phyloP scores from a whole-genome alignment of 2,797 vertebrate species.

The Enteromius trimaculatus region DNA sequence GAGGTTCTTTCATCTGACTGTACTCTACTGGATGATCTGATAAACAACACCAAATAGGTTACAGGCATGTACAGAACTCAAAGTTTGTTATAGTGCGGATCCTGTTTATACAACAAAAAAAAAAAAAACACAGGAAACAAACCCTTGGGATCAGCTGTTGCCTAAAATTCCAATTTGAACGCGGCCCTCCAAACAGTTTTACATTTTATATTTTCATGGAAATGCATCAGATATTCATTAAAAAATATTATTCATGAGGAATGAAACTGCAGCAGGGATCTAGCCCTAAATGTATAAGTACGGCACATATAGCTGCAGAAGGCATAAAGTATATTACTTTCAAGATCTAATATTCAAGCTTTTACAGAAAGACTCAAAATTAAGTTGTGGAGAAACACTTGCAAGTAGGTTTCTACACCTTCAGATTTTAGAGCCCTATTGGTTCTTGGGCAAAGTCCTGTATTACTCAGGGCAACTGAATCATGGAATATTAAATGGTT shows the following conservation, averaged over 20 bases:
- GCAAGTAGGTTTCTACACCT: neutral
- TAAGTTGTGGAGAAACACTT: constrained; percentile 17
- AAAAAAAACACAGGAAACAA: neutral
- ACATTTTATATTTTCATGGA: constrained; percentile 2
- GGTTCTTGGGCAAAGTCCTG: neutral
- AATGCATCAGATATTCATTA: constrained; percentile 20
- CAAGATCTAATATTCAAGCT: constrained; percentile 5
- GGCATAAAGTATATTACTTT: neutral
- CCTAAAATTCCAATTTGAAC: neutral
- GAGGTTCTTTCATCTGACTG: constrained; percentile 37
- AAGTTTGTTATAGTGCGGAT: neutral
- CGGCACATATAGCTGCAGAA: neutral
- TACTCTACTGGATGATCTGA: constrained; percentile 30
- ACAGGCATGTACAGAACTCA: neutral
- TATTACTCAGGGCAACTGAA: neutral
- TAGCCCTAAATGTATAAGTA: constrained; percentile 9
- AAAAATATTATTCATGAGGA: constrained; percentile 43
- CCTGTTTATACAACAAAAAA: neutral
- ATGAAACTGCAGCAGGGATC: constrained; percentile 2
- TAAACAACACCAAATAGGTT: constrained; percentile 41
- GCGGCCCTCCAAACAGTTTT: constrained; percentile 7
- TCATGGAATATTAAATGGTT: constrained; percentile 6
- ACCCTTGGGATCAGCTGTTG: neutral
- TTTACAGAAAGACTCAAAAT: constrained; percentile 9
- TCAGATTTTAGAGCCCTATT: constrained; percentile 1